Evolutionary conservation across 2,888 invertebrate genomes (phyloP), one percentile per base, ranked within the genome.

Genomic region (Atethmia centrago): DNA sequence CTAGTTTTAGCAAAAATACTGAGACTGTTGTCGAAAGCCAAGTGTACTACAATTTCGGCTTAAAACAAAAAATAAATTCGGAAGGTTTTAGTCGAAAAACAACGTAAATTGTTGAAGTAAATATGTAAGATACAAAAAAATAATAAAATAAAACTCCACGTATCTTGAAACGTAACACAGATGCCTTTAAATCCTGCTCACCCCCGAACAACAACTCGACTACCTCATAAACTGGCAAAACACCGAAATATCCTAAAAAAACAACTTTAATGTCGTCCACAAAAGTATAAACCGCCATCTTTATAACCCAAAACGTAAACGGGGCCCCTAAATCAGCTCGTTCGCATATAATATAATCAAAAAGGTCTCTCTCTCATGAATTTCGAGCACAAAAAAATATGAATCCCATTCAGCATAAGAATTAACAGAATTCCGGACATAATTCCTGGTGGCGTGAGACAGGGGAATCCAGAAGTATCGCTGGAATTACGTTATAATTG

Each of bases 381-480:
- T 86, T 84, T 83, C 79, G 77, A 72, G 71, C 79, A 79, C 82
- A 76, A 83, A 81, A 82, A 85, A 87, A 89, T 87, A 89, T 83
- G 83, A 88, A 87, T 85, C 87, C 82, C 80, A 88, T 89, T 88
- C 82, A 79, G 82, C 83, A 81, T 67, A 85, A 86, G 84, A 88
- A 88, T 90, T 88, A 87, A 87, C 86, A 77, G 78, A 90, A 88
- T 87, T 87, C 84, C 80, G 72, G 79, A 82, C 84, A 77, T 86
- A 83, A 83, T 86, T 85, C 80, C 70, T 74, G 74, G 61, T 67
- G 78, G 28, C 63, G 62, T 49, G 12, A 64, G 56, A 21, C 14
- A 79, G 71, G 31, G 31, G 21, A 42, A 59, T 16, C 4, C 58
- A 71, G 74, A 82, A 83, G 74, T 53, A 55, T 31, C 63, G 28